Evolutionary conservation across 1,140 invertebrate species (phyloP), one percentile per base, ranked within the genome.

Genomic region (Lepidurus couesii): DNA sequence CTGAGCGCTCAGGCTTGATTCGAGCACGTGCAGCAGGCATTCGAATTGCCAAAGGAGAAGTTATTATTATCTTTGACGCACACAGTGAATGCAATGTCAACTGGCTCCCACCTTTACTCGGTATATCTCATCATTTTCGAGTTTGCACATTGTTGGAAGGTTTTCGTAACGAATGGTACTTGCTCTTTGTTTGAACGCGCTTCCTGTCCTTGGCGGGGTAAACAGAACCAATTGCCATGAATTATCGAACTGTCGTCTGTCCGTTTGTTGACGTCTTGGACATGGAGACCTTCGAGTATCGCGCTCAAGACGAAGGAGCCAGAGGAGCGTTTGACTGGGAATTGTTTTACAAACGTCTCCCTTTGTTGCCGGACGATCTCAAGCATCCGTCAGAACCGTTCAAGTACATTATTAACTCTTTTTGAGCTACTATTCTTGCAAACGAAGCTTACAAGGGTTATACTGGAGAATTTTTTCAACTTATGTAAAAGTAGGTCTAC

Each of bases 301-400:
- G 82, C 53, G 92, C 95, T 0, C 95, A 96, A 84, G 96, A 98
- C 86, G 95, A 98, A 84, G 96, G 96, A 7, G 94, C 94, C 0
- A 87, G 96, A 73, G 96, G 96, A 8, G 95, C 95, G 44, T 98
- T 98, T 86, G 96, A 98, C 84, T 98, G 96, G 96, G 93, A 98
- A 84, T 91, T 99, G 82, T 98, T 91, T 85, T 98, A 98, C 84
- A 99, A 99, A 85, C 87, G 97, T 43, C 85, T 99, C 74, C 95
- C 96, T 0, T 82, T 98, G 13, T 84, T 97, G 78, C 90, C 92
- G 0, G 91, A 92, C 82, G 95, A 98, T 84, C 83, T 92, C 16
- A 87, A 90, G 81, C 88, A 92, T 85, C 95, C 95, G 26, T 90
- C 95, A 0, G 90, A 95, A 83, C 97, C 97, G 0, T 97, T 97